Percentiles rank a stretch among this genome's conserved stretches.
Conservation (phyloP, 2,888 invertebrate species). For the Flexamia atlantica region DNA sequence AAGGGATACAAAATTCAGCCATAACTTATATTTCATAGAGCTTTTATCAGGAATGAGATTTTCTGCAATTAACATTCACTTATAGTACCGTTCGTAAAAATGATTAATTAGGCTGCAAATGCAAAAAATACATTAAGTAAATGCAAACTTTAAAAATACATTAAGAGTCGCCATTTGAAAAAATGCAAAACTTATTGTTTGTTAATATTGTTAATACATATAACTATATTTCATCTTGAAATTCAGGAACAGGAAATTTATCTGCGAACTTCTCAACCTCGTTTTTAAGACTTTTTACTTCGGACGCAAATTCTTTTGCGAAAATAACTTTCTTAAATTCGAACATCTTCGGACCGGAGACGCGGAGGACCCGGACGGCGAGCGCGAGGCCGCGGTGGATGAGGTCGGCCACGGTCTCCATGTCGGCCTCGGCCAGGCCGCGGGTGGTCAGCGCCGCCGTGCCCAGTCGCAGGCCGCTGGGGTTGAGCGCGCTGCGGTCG, state of each 20-base stretch:
- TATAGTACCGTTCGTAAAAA: no score
- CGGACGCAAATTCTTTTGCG: not conserved
- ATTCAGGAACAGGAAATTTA: constrained; percentile 26
- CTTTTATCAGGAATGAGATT: no score
- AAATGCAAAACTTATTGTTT: not conserved
- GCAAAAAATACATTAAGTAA: no score
- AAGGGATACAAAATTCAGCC: no score
- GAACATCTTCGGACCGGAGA: constrained; percentile 15
- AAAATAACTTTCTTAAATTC: constrained; percentile 40
- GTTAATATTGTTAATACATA: no score
- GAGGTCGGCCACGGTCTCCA: constrained; percentile 89
- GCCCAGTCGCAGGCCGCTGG: constrained; percentile 94
- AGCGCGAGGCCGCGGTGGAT: not conserved
- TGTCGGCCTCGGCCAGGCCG: constrained; percentile 88
- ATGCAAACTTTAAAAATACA: no score
- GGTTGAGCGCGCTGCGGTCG: constrained; percentile 96
- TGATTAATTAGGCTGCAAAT: no score
- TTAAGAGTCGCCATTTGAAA: no score
- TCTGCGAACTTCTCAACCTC: constrained; percentile 28
- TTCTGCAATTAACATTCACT: no score
- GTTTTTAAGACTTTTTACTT: not conserved
- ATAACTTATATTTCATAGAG: no score
- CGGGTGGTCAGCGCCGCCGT: constrained; percentile 97
- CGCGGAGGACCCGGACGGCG: not conserved
- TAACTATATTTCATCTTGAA: constrained; percentile 38